These are phyloP conservation scores for Microtus pennsylvanicus DNA, from an alignment of 2,113 vertebrate genomes.

Conservation along the genomic window DNA sequence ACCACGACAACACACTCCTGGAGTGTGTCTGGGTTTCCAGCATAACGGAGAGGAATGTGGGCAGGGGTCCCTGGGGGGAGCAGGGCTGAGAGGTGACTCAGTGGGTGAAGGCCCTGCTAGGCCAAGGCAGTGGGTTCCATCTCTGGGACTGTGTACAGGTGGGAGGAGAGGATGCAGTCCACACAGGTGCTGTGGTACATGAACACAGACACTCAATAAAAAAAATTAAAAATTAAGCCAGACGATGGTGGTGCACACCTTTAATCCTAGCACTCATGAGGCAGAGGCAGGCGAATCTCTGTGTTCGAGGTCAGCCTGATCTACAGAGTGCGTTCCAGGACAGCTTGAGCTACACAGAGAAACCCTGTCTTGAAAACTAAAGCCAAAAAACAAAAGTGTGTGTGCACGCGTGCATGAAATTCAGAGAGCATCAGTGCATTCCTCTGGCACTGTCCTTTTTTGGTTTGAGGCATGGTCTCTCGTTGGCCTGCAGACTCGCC, in stretches of 20 bases:
- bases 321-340: not conserved
- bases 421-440: not conserved
- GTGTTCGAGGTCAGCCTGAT: not conserved
- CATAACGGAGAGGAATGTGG: not conserved
- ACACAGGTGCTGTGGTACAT: not conserved
- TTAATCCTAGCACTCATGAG: not conserved
- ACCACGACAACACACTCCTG: no score
- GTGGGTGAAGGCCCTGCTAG: not conserved
- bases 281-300: not conserved
- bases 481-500: not conserved
- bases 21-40: no score
- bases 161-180: not conserved
- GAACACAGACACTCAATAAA: not conserved
- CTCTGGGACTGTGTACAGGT: not conserved
- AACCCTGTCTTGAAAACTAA: not conserved
- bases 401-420: not conserved
- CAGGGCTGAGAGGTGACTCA: not conserved
- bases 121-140: not conserved
- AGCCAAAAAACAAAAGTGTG: not conserved
- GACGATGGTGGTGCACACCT: not conserved
- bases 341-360: not conserved
- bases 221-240: not conserved
- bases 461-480: not conserved
- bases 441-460: not conserved
- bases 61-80: not conserved